Evolutionary conservation across 2,797 vertebrate species (phyloP), one percentile per base, ranked within the genome.

Genomic region (Microctenopoma steveboyesi): DNA sequence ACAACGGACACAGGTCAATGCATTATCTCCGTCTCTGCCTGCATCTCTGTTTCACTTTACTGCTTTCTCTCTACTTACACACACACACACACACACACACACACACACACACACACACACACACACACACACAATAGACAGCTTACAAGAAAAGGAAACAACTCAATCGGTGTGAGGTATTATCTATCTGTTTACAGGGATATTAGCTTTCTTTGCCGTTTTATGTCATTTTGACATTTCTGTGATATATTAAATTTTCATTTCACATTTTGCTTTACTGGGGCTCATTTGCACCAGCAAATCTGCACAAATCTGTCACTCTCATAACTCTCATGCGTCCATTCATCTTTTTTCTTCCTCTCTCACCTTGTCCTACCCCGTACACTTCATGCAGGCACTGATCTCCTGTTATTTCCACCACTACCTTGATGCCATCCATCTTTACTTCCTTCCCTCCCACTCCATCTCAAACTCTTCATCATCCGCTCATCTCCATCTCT

Each of bases 401-500:
- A 85, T 81, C 70, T 72, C 65, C 81, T 73, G 74, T 85, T 76
- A 69, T 74, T 57, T 64, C 62, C 77, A 72, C 78, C 64, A 66
- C 62, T 12, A 54, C 58, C 71, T 77, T 68, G 58, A 74, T 68
- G 64, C 59, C 78, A 84, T 86, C 75, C 81, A 76, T 86, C 83
- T 83, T 18, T 18, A 18, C 18, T 72, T 76, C 68, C 64, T 50
- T 67, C 35, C 78, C 79, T 76, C 82, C 81, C 76, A 74, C 69
- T 86, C 80, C 71, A 68, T 81, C 82, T 55, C 82, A 76, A 88
- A 89, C 74, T 81, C 74, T 86, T 74, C 71, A 73, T 86, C 74
- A 77, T 83, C 83, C 81, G 74, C 67, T 76, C 79, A 68, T 82
- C 91, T 88, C 78, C 83, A 69, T 77, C 84, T 79, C 78, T 18